Percentiles rank a stretch among this genome's conserved stretches.
These are phyloP conservation scores for Panopea generosa DNA, from an alignment of 2,888 invertebrate species.

Conservation along the genomic window DNA sequence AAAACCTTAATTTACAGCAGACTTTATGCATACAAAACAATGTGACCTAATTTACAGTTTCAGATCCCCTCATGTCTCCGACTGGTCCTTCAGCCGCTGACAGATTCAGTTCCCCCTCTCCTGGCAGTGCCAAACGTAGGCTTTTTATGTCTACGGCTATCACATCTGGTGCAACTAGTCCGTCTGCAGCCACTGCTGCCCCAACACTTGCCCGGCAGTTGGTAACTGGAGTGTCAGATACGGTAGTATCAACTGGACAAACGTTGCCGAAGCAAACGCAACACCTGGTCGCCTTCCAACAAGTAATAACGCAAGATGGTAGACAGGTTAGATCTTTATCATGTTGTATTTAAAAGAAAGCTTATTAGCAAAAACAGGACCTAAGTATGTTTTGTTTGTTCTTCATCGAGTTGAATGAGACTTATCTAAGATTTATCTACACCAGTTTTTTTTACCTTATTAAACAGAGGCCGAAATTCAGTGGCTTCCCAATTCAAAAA, in stretches of 20 bases:
- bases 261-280: slow-evolving; percentile 37
- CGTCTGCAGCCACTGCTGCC: too few relatives aligned
- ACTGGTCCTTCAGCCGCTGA: slow-evolving; percentile 80
- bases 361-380: too few relatives aligned
- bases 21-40: too few relatives aligned
- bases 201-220: neutral
- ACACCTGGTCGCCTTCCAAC: slow-evolving; percentile 79
- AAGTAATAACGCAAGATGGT: slow-evolving; percentile 79
- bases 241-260: neutral
- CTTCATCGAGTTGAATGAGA: too few relatives aligned
- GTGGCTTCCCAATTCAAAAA: too few relatives aligned
- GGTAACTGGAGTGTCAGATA: slow-evolving; percentile 21
- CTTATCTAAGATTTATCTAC: too few relatives aligned
- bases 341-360: too few relatives aligned
- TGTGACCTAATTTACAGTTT: too few relatives aligned
- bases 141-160: slow-evolving; percentile 74
- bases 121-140: slow-evolving; percentile 84
- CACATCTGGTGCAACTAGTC: neutral
- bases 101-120: slow-evolving; percentile 82
- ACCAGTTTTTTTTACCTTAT: too few relatives aligned
- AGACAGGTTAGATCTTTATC: slow-evolving; percentile 77
- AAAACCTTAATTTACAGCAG: too few relatives aligned
- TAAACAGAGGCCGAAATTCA: too few relatives aligned
- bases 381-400: too few relatives aligned
- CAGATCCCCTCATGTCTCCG: slow-evolving; percentile 78